Evolutionary conservation across 2,113 vertebrate species (phyloP).

Genomic region (Pseudopodoces humilis): DNA sequence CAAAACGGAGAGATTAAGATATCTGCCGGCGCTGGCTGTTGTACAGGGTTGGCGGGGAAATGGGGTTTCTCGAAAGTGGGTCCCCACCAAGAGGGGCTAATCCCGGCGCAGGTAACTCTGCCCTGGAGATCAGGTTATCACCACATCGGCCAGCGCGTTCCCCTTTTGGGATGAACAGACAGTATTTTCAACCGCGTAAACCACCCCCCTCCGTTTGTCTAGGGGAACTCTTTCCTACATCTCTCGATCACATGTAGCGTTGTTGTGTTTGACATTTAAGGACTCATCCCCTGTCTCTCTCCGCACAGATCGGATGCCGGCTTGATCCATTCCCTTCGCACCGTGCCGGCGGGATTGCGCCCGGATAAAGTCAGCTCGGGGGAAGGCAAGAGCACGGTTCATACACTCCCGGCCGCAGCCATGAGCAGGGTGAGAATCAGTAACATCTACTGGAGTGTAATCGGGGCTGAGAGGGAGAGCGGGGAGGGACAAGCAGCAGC

Average conservation of each 20-base stretch:
- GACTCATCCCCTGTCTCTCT: background rate
- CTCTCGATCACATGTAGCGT: background rate
- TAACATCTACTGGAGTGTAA: background rate
- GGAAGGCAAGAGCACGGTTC: background rate
- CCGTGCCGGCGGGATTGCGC: background rate
- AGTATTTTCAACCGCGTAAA: background rate
- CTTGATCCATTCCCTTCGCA: background rate
- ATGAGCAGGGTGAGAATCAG: background rate
- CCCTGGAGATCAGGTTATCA: background rate
- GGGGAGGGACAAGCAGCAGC: background rate
- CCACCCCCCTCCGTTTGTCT: background rate
- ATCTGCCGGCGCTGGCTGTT: background rate
- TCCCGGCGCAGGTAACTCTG: background rate
- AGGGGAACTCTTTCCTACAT: background rate
- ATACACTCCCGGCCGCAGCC: background rate
- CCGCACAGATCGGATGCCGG: background rate
- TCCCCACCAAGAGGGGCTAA: background rate
- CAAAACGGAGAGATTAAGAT: background rate
- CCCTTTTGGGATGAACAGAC: background rate
- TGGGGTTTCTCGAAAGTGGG: background rate
- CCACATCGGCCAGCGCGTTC: background rate
- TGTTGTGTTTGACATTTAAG: background rate
- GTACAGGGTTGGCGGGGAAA: background rate
- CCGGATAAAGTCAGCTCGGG: background rate
- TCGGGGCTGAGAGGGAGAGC: background rate